Conservation (phyloP, 1,140 invertebrate genomes). For the Formica selysi region DNA sequence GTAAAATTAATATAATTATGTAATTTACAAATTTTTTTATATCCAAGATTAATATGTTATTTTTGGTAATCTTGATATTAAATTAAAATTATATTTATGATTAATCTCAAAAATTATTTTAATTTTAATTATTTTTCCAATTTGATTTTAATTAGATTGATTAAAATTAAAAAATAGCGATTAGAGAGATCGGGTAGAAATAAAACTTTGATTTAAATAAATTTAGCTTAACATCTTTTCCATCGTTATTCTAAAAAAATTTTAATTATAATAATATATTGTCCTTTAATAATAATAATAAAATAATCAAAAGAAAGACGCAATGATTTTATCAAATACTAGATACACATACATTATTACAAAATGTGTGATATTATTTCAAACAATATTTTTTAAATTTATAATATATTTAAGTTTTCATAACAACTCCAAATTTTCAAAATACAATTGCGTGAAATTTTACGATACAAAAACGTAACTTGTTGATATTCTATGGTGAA, state of each 20-base stretch:
- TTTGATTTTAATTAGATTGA: background rate
- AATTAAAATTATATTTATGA: background rate
- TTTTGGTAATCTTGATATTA: background rate
- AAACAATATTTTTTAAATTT: background rate
- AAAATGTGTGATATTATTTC: background rate
- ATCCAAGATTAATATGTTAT: background rate
- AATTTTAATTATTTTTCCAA: background rate
- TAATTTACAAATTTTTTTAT: background rate
- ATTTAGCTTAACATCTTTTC: too few species aligned
- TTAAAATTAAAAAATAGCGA: background rate
- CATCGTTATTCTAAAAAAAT: too few species aligned
- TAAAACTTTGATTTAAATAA: too few species aligned
- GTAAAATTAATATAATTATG: background rate
- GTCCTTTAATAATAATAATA: too few species aligned
- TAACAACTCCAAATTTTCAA: background rate
- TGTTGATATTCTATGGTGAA: slow-evolving; percentile 1
- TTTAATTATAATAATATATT: too few species aligned
- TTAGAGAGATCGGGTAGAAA: too few species aligned
- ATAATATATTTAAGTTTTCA: background rate
- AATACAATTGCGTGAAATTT: background rate
- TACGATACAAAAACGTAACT: background rate
- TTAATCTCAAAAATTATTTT: background rate
- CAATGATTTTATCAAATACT: background rate
- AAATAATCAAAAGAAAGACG: too few species aligned
- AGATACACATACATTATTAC: background rate